Percentiles rank a stretch among this genome's conserved stretches.
phyloP scores from a whole-genome alignment of 2,113 vertebrate species.

The Sclerurus mexicanus region DNA sequence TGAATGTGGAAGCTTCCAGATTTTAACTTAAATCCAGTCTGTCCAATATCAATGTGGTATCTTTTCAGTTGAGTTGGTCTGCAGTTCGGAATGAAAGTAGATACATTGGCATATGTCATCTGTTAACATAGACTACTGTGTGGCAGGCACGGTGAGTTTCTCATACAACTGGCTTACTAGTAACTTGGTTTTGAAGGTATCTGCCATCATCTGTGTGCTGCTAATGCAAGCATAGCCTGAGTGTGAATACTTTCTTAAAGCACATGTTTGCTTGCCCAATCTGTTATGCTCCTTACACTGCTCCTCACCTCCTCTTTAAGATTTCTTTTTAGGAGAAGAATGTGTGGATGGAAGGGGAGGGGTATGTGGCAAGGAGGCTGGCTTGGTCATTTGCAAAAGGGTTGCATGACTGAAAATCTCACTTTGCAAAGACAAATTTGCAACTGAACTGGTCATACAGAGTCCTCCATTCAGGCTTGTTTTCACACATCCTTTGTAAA shows the following conservation, averaged over 20 bases:
- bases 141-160: background rate
- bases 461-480: background rate
- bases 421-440: background rate
- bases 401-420: background rate
- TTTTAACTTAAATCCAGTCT: background rate
- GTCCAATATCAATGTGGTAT: background rate
- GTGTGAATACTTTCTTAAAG: background rate
- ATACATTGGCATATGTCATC: background rate
- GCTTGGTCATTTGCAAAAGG: background rate
- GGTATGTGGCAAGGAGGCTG: background rate
- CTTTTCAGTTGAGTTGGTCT: background rate
- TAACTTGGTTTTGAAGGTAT: background rate
- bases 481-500: conserved; percentile 5
- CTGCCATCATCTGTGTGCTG: background rate
- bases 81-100: background rate
- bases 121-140: background rate
- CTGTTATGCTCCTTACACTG: background rate
- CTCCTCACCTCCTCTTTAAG: background rate
- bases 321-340: background rate
- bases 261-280: background rate
- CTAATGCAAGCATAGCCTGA: background rate
- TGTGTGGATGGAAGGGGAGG: background rate
- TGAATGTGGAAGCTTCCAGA: background rate
- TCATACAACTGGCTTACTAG: background rate
- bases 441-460: background rate